phyloP scores from a whole-genome alignment of 2,888 invertebrate species.

The Brachynemurus nebulosus region DNA sequence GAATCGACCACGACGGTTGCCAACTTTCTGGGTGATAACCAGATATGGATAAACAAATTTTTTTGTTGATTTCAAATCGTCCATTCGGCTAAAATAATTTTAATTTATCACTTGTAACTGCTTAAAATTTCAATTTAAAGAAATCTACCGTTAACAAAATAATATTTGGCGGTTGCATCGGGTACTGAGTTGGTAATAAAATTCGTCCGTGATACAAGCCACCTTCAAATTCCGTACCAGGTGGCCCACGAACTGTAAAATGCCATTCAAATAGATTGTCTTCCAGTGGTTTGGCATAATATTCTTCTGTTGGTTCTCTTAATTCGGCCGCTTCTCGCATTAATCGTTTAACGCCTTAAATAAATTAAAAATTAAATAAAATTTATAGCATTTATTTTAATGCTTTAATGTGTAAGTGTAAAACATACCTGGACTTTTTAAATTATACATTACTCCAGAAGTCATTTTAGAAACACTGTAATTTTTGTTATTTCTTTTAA shows the following conservation, averaged over 20 bases:
- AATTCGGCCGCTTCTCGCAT: conserved; percentile 86
- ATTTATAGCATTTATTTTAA: too few relatives aligned
- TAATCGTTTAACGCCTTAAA: conserved; percentile 75
- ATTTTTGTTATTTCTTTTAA: too few relatives aligned
- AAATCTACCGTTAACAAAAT: conserved; percentile 68
- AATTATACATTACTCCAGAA: conserved; percentile 1
- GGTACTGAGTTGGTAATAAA: conserved; percentile 83
- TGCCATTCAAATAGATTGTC: conserved; percentile 98
- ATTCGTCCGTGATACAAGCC: conserved; percentile 90
- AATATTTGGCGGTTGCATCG: conserved; percentile 94
- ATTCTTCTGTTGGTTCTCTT: conserved; percentile 75
- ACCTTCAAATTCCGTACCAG: conserved; percentile 75
- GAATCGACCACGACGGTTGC: conserved; percentile 94
- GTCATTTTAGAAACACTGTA: conserved; percentile 1
- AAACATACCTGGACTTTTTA: conserved; percentile 2
- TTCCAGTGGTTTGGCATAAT: conserved; percentile 77
- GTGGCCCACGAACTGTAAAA: conserved; percentile 84
- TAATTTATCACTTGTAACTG: not conserved
- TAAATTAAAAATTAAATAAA: too few relatives aligned
- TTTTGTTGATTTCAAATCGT: conserved; percentile 83
- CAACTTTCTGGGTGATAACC: conserved; percentile 96
- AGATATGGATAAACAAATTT: conserved; percentile 90
- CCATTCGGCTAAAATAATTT: conserved; percentile 61
- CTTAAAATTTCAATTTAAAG: not conserved
- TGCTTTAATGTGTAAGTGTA: not conserved